These are phyloP conservation scores for Acanthisitta chloris DNA, from an alignment of 2,113 vertebrate genomes.

Conservation along the genomic window DNA sequence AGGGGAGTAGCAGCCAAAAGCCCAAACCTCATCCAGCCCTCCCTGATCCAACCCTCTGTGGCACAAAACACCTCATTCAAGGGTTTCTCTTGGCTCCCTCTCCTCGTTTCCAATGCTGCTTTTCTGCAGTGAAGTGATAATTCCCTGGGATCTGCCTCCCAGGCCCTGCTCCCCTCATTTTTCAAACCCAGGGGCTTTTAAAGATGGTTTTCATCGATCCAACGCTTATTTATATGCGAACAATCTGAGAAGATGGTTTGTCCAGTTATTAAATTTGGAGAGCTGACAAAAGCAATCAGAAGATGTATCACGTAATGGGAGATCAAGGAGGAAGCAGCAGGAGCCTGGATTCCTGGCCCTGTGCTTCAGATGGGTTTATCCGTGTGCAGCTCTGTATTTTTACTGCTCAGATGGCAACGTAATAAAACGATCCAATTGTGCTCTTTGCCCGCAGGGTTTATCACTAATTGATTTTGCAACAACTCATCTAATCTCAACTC, in stretches of 20 bases:
- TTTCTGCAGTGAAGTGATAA: neutral
- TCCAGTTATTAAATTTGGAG: constrained; percentile 58
- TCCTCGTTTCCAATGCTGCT: neutral
- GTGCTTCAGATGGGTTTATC: constrained; percentile 34
- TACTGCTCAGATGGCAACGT: constrained; percentile 21
- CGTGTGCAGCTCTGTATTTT: neutral
- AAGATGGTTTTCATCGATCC: constrained; percentile 41
- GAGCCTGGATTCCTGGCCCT: constrained; percentile 3
- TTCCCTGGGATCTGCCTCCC: neutral
- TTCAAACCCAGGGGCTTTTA: constrained; percentile 14
- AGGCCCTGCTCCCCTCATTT: neutral
- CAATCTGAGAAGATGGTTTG: neutral
- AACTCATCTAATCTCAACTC: neutral
- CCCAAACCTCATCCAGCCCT: neutral
- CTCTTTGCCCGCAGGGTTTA: constrained; percentile 45
- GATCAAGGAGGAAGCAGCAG: constrained; percentile 57
- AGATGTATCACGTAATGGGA: constrained; percentile 53
- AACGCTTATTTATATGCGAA: constrained; percentile 29
- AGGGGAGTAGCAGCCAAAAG: neutral
- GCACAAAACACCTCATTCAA: neutral
- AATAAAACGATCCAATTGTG: constrained; percentile 26
- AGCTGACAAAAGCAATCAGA: constrained; percentile 68
- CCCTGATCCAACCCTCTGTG: neutral
- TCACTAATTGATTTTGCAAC: constrained; percentile 59
- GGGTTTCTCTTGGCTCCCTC: neutral